Evolutionary conservation across 1,140 invertebrate species (phyloP), one percentile per base, ranked within the genome.

Genomic region (Asobara japonica): DNA sequence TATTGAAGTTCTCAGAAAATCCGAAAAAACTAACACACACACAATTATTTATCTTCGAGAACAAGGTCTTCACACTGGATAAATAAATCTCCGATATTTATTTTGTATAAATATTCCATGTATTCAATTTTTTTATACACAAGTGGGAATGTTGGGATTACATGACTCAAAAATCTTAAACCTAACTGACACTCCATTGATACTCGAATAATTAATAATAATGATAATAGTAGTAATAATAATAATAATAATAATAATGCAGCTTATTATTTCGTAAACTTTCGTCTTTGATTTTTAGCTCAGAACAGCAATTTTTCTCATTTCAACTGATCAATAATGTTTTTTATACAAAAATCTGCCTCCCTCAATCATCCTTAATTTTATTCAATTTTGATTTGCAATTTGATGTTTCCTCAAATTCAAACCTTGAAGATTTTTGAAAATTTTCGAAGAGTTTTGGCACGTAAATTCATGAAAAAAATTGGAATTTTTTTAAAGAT

Each of bases 91-190:
- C 2, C 45, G 8, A 2, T 51, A 18, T 20, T 2, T 16, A 18
- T 25, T 13, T 74, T 77, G 73, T 67, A 72, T 75, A 75, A 78
- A 75, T 76, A 78, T 74, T 13, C 65, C 73, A 74, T 75, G 38
- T 74, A 75, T 74, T 75, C 74, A 30, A 16, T 25, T 64, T 65
- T 68, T 74, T 62, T 72, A 68, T 31, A 73, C 65, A 60, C 6
- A 72, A 71, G 38, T 27, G 68, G 71, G 77, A 76, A 74, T 74
- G 73, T 74, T 36, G 62, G 1, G 62, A 70, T 69, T 71, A 74
- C 62, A 56, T 48, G 33, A 30, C 18, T n/a, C 1, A 25, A 48
- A 60, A 72, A 61, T 48, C 25, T 33, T 72, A 67, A 6, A 51
- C 27, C 31, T 67, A 66, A 10, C 45, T 30, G 22, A 65, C 29